These are phyloP conservation scores for Knipowitschia caucasica DNA, from an alignment of 2,797 vertebrate genomes.

Conservation along the genomic window DNA sequence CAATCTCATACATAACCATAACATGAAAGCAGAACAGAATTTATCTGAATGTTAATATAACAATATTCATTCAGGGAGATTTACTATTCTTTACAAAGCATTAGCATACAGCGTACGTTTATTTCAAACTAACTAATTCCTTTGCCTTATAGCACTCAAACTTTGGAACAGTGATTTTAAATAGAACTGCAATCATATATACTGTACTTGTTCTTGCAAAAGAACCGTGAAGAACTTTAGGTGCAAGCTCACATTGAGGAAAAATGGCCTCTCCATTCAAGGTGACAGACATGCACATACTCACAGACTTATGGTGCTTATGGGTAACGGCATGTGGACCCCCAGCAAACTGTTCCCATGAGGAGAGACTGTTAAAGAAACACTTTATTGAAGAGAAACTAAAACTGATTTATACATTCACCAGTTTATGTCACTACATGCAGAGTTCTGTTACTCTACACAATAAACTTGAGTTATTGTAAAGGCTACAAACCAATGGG, in stretches of 20 bases:
- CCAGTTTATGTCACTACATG: slow-evolving; percentile 22
- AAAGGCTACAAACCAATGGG: slow-evolving; percentile 12
- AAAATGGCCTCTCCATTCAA: slow-evolving; percentile 3
- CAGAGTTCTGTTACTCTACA: slow-evolving; percentile 18
- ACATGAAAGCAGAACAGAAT: too few relatives aligned
- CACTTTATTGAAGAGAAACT: slow-evolving; percentile 11
- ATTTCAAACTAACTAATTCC: too few relatives aligned
- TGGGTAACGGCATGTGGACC: slow-evolving; percentile 32
- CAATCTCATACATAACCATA: too few relatives aligned
- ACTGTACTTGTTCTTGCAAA: too few relatives aligned
- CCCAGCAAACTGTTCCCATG: slow-evolving; percentile 13
- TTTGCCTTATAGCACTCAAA: too few relatives aligned
- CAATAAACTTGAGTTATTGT: slow-evolving; percentile 40
- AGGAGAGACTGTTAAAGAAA: slow-evolving; percentile 26
- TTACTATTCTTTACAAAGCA: too few relatives aligned
- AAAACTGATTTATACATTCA: slow-evolving; percentile 22
- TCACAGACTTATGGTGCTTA: slow-evolving; percentile 13
- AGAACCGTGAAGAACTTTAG: slow-evolving; percentile 9
- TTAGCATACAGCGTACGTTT: too few relatives aligned
- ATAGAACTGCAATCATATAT: too few relatives aligned
- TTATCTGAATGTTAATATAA: too few relatives aligned
- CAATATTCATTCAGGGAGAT: too few relatives aligned
- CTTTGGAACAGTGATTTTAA: too few relatives aligned
- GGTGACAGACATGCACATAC: slow-evolving; percentile 11
- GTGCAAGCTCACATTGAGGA: too few relatives aligned